phyloP scores from a whole-genome alignment of 1,140 invertebrate species.

The Drosophila sechellia region DNA sequence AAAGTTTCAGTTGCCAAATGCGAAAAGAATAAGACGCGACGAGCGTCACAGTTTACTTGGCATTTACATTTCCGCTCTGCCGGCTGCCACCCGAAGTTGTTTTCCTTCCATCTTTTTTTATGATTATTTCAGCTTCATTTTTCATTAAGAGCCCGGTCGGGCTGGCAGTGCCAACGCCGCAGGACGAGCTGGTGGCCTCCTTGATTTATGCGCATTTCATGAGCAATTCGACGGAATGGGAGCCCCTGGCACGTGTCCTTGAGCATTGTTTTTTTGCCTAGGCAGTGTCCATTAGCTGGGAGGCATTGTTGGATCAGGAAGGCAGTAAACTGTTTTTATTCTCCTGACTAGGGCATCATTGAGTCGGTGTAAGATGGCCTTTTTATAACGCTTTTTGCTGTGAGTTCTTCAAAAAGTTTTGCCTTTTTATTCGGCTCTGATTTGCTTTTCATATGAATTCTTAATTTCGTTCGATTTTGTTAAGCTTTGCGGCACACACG shows the following conservation, averaged over 20 bases:
- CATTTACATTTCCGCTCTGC: slow-evolving; percentile 65
- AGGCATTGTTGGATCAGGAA: slow-evolving; percentile 7
- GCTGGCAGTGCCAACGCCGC: slow-evolving; percentile 54
- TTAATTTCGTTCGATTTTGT: slow-evolving; percentile 50
- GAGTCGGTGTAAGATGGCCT: not conserved
- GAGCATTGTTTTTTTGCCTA: slow-evolving; percentile 48
- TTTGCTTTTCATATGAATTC: slow-evolving; percentile 54
- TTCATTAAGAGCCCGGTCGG: slow-evolving; percentile 64
- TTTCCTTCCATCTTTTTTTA: slow-evolving; percentile 53
- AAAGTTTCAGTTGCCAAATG: slow-evolving; percentile 74
- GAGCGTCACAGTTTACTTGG: slow-evolving; percentile 68
- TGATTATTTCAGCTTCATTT: slow-evolving; percentile 77
- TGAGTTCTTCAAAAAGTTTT: slow-evolving; percentile 29
- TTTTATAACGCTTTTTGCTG: slow-evolving; percentile 11
- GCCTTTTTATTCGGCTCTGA: slow-evolving; percentile 18
- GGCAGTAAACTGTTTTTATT: slow-evolving; percentile 11
- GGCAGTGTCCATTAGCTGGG: slow-evolving; percentile 26
- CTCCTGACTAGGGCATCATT: slow-evolving; percentile 24
- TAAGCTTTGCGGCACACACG: slow-evolving; percentile 22
- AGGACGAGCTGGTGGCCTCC: slow-evolving; percentile 42
- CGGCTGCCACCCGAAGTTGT: slow-evolving; percentile 37
- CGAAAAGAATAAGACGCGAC: slow-evolving; percentile 65
- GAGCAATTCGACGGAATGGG: slow-evolving; percentile 36
- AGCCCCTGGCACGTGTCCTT: slow-evolving; percentile 41
- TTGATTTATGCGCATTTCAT: slow-evolving; percentile 75